Evolutionary conservation across 2,888 invertebrate genomes (phyloP), one percentile per base, ranked within the genome.

Genomic region (Lepas anatifera): DNA sequence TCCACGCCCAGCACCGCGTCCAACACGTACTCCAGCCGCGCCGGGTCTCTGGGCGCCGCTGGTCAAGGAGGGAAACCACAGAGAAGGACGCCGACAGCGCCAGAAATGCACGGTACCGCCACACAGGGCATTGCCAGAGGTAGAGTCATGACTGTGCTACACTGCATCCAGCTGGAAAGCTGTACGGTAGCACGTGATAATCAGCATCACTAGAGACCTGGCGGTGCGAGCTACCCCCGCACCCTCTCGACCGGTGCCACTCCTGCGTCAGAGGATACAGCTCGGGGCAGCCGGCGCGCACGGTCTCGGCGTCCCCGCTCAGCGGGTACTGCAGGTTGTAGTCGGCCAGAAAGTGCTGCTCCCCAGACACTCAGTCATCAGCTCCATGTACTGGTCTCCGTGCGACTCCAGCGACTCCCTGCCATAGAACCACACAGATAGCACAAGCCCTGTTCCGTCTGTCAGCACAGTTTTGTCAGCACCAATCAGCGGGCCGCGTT

Each of bases 311-410:
- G 77, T 90, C 89, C n/a, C 83, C 81, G 68, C 84, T 83, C 16
- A 90, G 81, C 0, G 89, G 87, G 80, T 85, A 87, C 71, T 84
- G 80, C 0, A 81, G 78, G 78, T 88, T 84, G 79, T 89, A 90
- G 80, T 91, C 90, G 18, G 83, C 81, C 58, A 89, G 84, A 75
- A 91, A 87, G 68, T 80, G 78, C 73, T 81, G 82, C 71, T 85
- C 84, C 22, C 78, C 35, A 85, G 78, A 66, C 82, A 83, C 64
- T 81, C 81, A 32, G 81, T 81, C 72, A 86, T 74, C 69, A 82
- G 75, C 71, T 78, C 77, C n/a, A 83, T 74, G 73, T 80, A 83
- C 43, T 78, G 78, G 70, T 83, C 82, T 43, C 80, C 77, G 43
- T 73, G 70, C 25, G 43, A 70, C 72, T 73, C 52, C 27, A 48